phyloP scores from a whole-genome alignment of 2,113 vertebrate species.

The Neodon shergylaensis region DNA sequence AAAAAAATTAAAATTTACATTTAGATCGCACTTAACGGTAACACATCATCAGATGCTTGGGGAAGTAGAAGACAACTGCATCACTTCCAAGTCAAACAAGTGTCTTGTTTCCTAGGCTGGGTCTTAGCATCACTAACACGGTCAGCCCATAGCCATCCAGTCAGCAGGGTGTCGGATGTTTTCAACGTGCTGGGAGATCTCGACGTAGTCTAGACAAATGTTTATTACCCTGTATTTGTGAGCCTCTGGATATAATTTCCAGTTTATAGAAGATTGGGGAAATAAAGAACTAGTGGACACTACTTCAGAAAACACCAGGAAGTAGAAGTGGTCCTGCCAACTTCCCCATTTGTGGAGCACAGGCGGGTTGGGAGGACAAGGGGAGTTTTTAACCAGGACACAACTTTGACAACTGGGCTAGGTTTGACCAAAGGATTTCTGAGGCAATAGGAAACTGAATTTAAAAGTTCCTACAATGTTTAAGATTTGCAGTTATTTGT shows the following conservation, averaged over 20 bases:
- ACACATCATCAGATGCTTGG: neutral
- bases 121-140: neutral
- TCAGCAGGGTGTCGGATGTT: neutral
- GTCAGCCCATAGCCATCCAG: neutral
- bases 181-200: neutral
- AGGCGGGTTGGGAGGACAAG: neutral
- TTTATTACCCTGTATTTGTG: neutral
- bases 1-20: neutral
- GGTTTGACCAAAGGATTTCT: neutral
- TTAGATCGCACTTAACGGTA: neutral
- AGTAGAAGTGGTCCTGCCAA: neutral
- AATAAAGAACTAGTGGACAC: neutral
- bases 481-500: neutral
- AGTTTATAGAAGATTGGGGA: neutral
- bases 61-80: neutral
- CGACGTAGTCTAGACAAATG: neutral
- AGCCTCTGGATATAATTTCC: neutral
- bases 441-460: neutral
- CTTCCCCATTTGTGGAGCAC: neutral
- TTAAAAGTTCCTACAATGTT: conserved; percentile 24
- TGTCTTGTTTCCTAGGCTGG: neutral
- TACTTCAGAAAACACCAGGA: neutral
- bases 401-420: neutral
- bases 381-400: neutral
- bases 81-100: conserved; percentile 2